Evolutionary conservation across 2,113 vertebrate species (phyloP).

Genomic region (Grammomys surdaster): DNA sequence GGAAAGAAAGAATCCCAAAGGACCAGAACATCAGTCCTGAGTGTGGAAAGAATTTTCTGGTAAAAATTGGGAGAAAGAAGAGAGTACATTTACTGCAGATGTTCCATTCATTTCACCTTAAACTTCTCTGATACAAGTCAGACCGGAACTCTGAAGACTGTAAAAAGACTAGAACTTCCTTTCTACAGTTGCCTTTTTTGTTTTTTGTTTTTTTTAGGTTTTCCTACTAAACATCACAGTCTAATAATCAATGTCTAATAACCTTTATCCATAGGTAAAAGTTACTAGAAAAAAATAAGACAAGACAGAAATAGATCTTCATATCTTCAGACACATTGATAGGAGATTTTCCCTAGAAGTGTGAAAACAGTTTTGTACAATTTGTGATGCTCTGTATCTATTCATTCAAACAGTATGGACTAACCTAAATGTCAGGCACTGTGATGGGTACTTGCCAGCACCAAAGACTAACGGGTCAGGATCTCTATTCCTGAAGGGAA

Average conservation of each 20-base stretch:
- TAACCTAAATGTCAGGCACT: neutral
- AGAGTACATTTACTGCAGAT: neutral
- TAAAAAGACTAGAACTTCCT: neutral
- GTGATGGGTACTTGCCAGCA: neutral
- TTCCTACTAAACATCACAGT: neutral
- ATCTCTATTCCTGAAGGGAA: neutral
- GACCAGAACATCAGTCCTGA: neutral
- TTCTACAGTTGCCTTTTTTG: neutral
- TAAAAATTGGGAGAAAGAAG: neutral
- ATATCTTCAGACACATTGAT: neutral
- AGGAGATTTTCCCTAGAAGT: neutral
- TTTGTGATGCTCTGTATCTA: neutral
- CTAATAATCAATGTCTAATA: too few species aligned
- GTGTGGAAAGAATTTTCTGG: neutral
- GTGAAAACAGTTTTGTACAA: neutral
- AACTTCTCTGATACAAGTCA: neutral
- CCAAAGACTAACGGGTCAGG: neutral
- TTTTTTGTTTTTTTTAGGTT: neutral
- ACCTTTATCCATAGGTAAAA: neutral
- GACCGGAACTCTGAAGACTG: neutral
- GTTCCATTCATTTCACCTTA: conserved; percentile 4
- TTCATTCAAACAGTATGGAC: neutral
- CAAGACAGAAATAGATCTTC: neutral
- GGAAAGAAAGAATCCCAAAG: neutral
- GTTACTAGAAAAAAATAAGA: neutral